Evolutionary conservation across 2,113 vertebrate species (phyloP).

Genomic region (Petrocephalus zakoni): DNA sequence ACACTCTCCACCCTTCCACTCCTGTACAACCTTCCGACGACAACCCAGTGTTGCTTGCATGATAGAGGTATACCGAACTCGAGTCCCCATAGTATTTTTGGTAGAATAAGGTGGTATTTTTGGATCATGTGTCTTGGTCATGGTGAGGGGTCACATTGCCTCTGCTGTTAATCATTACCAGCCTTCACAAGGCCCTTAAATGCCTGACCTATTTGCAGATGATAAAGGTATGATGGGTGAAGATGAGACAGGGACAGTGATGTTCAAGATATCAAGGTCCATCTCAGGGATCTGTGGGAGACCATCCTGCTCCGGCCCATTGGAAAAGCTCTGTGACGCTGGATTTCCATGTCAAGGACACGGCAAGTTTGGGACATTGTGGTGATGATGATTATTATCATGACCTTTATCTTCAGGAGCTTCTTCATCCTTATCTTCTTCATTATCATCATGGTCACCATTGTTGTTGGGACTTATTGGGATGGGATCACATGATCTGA

Average conservation of each 20-base stretch:
- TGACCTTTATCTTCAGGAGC: background rate
- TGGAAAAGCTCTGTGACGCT: background rate
- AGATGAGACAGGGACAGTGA: background rate
- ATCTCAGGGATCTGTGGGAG: background rate
- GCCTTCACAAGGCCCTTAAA: background rate
- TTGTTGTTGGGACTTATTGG: background rate
- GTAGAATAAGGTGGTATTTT: conserved; percentile 11
- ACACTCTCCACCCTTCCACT: background rate
- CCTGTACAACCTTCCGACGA: background rate
- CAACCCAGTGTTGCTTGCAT: background rate
- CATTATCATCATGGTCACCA: background rate
- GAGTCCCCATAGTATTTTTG: background rate
- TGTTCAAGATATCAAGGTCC: background rate
- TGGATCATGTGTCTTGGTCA: background rate
- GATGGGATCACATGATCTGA: background rate
- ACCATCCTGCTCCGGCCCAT: background rate
- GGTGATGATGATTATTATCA: background rate
- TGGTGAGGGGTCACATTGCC: background rate
- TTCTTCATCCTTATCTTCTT: background rate
- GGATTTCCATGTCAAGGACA: background rate
- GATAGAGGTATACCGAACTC: background rate
- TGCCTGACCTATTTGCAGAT: background rate
- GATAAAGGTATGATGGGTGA: background rate
- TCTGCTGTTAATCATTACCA: background rate
- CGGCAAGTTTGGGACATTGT: background rate